Evolutionary conservation across 2,113 vertebrate genomes (phyloP), one percentile per base, ranked within the genome.

Genomic region (Megaceryle torquata): DNA sequence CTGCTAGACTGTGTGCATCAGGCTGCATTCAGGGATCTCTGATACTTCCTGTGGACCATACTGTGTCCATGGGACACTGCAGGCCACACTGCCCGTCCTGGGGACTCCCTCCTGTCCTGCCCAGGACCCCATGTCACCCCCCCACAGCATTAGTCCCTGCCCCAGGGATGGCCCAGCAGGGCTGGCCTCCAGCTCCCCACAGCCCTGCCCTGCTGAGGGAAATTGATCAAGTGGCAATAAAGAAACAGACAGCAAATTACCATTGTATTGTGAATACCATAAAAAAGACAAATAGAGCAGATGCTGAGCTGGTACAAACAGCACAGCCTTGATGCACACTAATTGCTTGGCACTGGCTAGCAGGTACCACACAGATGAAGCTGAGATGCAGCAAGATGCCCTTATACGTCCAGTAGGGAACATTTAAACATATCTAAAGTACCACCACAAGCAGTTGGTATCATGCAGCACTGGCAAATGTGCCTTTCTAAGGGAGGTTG

Each of bases 321-420:
- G 54, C 24, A 41, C 17, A 54, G 60, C 31, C 39, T 65, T 60
- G 31, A 44, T 11, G 22, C 31, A 17, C 6, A 2, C 8, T 53
- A 25, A 19, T 28, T 63, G 50, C 31, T 48, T 61, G 44, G 17
- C 41, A 33, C 50, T 3, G 12, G 33, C 41, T n/a, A 22, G 35
- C 46, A 44, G 33, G 9, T 59, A 53, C 33, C 70, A 43, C 1
- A 1, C 70, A 68, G 44, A 41, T 0, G 1, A 25, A 68, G 26
- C 43, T 43, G 65, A 59, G 53, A 57, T 22, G 41, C 1, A 1
- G 37, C 33, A 68, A 67, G 60, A 68, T 22, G 29, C 22, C 44
- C 43, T 86, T 78, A 48, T 6, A 39, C 19, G 35, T 50, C 44
- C 24, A 29, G n/a, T 10, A 43, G 29, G 41, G 41, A 64, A 65